phyloP scores from a whole-genome alignment of 2,113 vertebrate genomes.

The Benitochromis conjunctus region DNA sequence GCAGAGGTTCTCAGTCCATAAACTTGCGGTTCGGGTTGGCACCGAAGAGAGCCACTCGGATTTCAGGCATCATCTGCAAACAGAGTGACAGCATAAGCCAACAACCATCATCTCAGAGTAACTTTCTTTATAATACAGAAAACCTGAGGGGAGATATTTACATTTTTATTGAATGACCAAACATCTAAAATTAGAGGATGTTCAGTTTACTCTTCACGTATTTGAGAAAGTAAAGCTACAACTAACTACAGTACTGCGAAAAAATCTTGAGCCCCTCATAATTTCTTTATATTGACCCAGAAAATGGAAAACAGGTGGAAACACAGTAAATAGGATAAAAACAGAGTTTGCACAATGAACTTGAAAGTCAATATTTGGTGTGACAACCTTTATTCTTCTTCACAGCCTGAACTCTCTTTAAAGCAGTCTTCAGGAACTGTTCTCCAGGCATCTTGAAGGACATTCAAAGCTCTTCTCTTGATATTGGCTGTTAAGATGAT shows the following conservation, averaged over 20 bases:
- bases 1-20: conserved; percentile 79
- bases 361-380: neutral
- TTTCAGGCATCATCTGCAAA: conserved; percentile 96
- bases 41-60: conserved; percentile 92
- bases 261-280: neutral
- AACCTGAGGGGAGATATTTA: neutral
- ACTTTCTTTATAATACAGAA: neutral
- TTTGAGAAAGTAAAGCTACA: neutral
- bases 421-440: neutral
- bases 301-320: neutral
- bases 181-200: neutral
- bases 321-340: neutral
- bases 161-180: neutral
- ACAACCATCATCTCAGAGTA: neutral
- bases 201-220: neutral
- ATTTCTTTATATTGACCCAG: neutral
- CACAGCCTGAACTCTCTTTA: neutral
- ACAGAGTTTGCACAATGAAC: neutral
- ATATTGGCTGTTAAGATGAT: neutral
- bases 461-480: neutral
- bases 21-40: conserved; percentile 95
- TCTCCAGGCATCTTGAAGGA: neutral
- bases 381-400: neutral
- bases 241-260: neutral
- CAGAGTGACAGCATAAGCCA: neutral